Evolutionary conservation across 2,888 invertebrate genomes (phyloP).

Genomic region (Orthosia gracilis): DNA sequence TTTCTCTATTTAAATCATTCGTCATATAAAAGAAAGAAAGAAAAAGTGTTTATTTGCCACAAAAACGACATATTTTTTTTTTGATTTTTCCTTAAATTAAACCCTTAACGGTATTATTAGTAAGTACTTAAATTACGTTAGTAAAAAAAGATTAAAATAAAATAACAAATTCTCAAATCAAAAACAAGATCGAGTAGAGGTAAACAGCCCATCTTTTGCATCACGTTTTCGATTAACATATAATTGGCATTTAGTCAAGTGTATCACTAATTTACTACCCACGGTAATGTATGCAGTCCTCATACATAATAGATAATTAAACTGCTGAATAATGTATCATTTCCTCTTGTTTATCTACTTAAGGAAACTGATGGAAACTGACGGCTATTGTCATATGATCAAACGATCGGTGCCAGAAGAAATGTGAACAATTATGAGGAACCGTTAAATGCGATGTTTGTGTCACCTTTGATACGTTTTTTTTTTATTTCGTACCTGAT

Average conservation of each 20-base stretch:
- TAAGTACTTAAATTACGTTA: no score
- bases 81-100: no score
- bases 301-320: constrained; percentile 66
- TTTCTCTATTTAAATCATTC: not conserved
- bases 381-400: constrained; percentile 67
- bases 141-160: no score
- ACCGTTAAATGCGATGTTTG: constrained; percentile 50
- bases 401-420: constrained; percentile 63
- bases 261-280: constrained; percentile 16
- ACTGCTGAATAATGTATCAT: constrained; percentile 64
- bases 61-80: no score
- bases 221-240: constrained; percentile 27
- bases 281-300: constrained; percentile 44
- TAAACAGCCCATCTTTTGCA: constrained; percentile 30
- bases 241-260: constrained; percentile 48
- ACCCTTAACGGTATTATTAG: no score
- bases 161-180: no score
- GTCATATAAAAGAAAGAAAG: no score
- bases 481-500: constrained; percentile 19
- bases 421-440: constrained; percentile 68
- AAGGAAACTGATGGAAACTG: constrained; percentile 68
- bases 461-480: constrained; percentile 29
- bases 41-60: no score
- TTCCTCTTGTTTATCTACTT: constrained; percentile 59
- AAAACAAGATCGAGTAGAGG: constrained; percentile 2